Conservation (phyloP, 2,888 invertebrate genomes). For the Rhagonycha fulva region DNA sequence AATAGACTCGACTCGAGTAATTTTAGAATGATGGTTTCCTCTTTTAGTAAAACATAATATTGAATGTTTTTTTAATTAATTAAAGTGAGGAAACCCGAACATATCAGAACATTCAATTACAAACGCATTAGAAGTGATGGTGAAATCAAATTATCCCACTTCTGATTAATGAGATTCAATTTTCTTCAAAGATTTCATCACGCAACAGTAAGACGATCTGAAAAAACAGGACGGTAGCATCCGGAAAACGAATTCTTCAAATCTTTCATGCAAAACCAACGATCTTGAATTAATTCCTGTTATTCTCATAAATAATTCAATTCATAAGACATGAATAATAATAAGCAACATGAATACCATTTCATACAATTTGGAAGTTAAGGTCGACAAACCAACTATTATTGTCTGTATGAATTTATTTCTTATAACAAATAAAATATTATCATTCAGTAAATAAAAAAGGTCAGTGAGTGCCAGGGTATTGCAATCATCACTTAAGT, state of each 20-base stretch:
- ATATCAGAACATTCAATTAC: background rate
- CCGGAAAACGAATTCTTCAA: background rate
- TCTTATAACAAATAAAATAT: background rate
- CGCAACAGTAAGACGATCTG: background rate
- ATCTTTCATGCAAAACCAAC: background rate
- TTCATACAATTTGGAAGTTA: background rate
- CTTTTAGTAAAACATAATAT: background rate
- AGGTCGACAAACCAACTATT: background rate
- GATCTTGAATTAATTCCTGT: background rate
- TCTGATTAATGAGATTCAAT: background rate
- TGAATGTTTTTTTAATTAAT: background rate
- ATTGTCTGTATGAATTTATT: background rate
- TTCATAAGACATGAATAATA: background rate
- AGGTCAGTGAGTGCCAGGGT: background rate
- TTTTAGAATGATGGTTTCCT: background rate
- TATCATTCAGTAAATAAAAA: background rate
- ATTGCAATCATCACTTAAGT: background rate
- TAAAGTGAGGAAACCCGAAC: background rate
- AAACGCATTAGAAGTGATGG: background rate
- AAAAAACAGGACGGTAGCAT: background rate
- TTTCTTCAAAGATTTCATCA: background rate
- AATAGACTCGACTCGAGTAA: background rate
- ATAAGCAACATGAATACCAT: background rate
- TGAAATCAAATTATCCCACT: background rate
- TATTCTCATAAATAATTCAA: constrained; percentile 2